These are phyloP conservation scores for Chaetoderma sp. DNA, from an alignment of 2,888 invertebrate genomes.

Conservation along the genomic window DNA sequence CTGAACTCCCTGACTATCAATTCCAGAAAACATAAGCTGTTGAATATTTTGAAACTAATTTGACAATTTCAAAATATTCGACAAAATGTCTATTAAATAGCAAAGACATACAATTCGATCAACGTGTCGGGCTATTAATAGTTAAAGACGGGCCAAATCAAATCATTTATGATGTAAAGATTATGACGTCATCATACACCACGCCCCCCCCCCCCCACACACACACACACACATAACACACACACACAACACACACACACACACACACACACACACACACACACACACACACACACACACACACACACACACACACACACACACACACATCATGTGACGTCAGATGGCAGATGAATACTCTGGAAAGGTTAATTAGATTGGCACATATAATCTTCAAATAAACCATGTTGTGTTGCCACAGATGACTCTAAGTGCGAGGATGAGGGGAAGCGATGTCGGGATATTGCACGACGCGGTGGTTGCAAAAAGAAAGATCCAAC, in stretches of 20 bases:
- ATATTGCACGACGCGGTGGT: constrained; percentile 42
- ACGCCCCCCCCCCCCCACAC: neutral
- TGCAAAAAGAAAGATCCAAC: constrained; percentile 21
- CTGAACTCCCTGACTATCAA: no score
- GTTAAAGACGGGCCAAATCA: no score
- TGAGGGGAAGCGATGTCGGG: constrained; percentile 41
- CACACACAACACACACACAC: no score
- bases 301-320: neutral
- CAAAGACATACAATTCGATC: no score
- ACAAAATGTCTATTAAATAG: no score
- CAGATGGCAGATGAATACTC: neutral
- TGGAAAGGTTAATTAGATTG: neutral
- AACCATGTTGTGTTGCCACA: constrained; percentile 15
- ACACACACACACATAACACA: no score
- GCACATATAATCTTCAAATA: neutral
- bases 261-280: neutral
- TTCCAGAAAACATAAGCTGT: no score
- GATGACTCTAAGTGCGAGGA: constrained; percentile 42
- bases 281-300: neutral
- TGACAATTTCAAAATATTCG: no score
- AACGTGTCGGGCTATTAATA: no score
- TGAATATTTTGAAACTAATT: no score
- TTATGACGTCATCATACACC: neutral
- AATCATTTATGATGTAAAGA: no score
- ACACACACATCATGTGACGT: no score